Evolutionary conservation across 1,140 invertebrate species (phyloP).

Genomic region (Scaptomyza montana): DNA sequence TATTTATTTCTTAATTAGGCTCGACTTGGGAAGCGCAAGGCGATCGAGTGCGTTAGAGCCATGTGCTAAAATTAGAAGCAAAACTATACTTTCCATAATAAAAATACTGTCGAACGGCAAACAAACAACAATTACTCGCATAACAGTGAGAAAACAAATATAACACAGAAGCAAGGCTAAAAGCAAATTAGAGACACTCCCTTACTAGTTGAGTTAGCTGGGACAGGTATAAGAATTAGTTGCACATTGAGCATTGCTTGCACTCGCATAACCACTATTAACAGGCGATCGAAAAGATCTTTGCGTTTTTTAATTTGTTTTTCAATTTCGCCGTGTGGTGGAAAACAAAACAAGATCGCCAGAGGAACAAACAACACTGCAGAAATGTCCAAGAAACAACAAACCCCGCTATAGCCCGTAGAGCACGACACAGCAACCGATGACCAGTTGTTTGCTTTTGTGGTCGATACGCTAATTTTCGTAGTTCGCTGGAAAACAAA

Average conservation of each 20-base stretch:
- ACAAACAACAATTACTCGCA: conserved; percentile 49
- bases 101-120: conserved; percentile 57
- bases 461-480: conserved; percentile 82
- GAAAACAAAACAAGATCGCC: conserved; percentile 62
- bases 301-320: background rate
- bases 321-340: conserved; percentile 10
- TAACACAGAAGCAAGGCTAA: conserved; percentile 33
- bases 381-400: conserved; percentile 27
- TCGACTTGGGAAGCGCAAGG: background rate
- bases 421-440: conserved; percentile 1
- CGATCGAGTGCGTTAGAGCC: conserved; percentile 5
- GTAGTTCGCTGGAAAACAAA: conserved; percentile 72
- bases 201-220: background rate
- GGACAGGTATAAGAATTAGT: conserved; percentile 70
- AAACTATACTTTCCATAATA: conserved; percentile 55
- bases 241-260: conserved; percentile 36
- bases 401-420: conserved; percentile 9
- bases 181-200: background rate
- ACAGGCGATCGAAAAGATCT: background rate
- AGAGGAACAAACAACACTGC: conserved; percentile 36
- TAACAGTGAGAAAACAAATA: conserved; percentile 68
- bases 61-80: conserved; percentile 29
- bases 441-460: conserved; percentile 67
- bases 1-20: background rate
- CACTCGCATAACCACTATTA: conserved; percentile 4